These are phyloP conservation scores for Enteromius mattozi DNA, from an alignment of 2,797 vertebrate species.

Conservation along the genomic window DNA sequence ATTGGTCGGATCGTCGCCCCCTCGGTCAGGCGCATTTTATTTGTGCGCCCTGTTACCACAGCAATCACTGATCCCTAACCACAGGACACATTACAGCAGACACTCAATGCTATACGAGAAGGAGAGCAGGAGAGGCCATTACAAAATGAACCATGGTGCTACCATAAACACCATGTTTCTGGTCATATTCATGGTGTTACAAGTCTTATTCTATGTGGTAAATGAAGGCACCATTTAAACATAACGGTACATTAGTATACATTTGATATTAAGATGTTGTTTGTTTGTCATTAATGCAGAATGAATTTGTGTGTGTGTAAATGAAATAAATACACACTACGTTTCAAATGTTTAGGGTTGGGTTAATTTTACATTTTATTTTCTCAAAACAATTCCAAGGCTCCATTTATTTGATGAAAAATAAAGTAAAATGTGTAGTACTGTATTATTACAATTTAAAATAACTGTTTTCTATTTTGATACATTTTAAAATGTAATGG, in stretches of 20 bases:
- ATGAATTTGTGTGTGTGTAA: background rate
- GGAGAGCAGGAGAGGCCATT: background rate
- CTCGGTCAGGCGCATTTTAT: slow-evolving; percentile 48
- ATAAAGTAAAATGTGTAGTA: background rate
- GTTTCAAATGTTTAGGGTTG: background rate
- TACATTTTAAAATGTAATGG: no score
- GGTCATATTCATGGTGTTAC: background rate
- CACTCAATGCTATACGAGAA: background rate
- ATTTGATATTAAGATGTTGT: background rate
- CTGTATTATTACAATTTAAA: background rate
- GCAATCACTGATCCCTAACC: slow-evolving; percentile 51
- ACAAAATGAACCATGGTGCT: background rate
- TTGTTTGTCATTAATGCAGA: background rate
- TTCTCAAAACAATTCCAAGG: background rate
- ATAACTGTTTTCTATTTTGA: background rate
- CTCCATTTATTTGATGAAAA: no score
- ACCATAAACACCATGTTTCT: background rate
- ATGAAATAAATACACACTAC: background rate
- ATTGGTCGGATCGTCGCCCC: slow-evolving; percentile 49
- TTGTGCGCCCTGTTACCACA: slow-evolving; percentile 41
- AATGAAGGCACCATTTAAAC: background rate
- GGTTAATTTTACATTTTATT: no score
- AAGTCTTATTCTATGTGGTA: background rate
- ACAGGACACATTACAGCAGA: slow-evolving; percentile 27
- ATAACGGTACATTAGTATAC: background rate